Evolutionary conservation across 2,888 invertebrate genomes (phyloP).

Genomic region (Steinernema carpocapsae): DNA sequence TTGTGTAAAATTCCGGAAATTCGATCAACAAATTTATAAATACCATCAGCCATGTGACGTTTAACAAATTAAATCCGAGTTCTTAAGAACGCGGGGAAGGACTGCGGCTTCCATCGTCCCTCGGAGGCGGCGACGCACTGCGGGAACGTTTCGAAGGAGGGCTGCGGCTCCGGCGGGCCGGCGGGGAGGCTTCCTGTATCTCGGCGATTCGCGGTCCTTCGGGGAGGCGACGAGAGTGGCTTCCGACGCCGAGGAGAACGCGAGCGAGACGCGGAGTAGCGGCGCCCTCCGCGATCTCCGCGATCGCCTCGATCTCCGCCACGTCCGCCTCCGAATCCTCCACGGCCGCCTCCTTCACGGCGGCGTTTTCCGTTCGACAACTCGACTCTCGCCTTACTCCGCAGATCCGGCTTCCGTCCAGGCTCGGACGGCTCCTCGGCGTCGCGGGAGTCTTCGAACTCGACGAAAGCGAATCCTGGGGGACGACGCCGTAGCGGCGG

Average conservation of each 20-base stretch:
- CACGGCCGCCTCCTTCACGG: constrained; percentile 66
- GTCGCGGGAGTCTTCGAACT: constrained; percentile 79
- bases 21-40: too few relatives aligned
- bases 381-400: constrained; percentile 71
- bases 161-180: constrained; percentile 8
- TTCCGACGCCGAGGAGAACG: constrained; percentile 30
- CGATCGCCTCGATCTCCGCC: neutral
- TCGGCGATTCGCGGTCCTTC: constrained; percentile 8
- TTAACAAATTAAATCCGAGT: too few relatives aligned
- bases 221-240: neutral
- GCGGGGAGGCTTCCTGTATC: neutral
- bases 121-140: too few relatives aligned
- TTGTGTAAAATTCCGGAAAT: too few relatives aligned
- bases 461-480: constrained; percentile 77
- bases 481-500: constrained; percentile 86
- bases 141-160: too few relatives aligned
- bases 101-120: neutral
- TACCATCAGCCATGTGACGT: too few relatives aligned
- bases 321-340: constrained; percentile 30
- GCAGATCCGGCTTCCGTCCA: constrained; percentile 71
- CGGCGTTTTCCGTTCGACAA: constrained; percentile 70
- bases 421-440: constrained; percentile 71
- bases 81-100: too few relatives aligned
- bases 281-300: neutral
- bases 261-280: constrained; percentile 1